A percentile compares a stretch with the other conserved stretches of the same genome.
phyloP scores from a whole-genome alignment of 2,888 invertebrate genomes.

The Tuberolachnus salignus region DNA sequence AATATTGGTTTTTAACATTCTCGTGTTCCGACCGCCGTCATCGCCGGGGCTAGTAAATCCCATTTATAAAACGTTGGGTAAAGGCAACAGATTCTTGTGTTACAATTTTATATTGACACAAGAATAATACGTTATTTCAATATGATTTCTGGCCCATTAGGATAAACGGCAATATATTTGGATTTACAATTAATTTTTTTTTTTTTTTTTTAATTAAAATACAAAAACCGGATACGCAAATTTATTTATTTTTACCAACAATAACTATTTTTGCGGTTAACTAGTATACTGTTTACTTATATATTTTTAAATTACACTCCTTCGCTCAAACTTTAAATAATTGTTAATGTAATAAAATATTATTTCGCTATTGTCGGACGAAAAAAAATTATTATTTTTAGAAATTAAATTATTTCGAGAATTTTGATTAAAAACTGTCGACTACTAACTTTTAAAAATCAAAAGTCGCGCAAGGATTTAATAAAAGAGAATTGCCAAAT shows the following conservation, averaged over 20 bases:
- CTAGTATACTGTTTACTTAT: too few species aligned
- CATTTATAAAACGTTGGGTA: conserved; percentile 44
- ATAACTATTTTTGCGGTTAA: too few species aligned
- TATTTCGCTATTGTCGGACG: too few species aligned
- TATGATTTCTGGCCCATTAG: not conserved
- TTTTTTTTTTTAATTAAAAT: conserved; percentile 6
- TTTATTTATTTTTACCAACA: not conserved
- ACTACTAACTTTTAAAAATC: too few species aligned
- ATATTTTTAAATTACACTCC: too few species aligned
- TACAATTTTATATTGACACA: conserved; percentile 23
- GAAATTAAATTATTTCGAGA: too few species aligned
- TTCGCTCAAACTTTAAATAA: too few species aligned
- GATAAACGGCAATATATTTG: conserved; percentile 19
- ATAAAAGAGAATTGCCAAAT: too few species aligned
- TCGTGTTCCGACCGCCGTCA: conserved; percentile 22
- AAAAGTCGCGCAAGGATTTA: too few species aligned
- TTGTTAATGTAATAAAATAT: too few species aligned
- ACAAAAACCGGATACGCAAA: not conserved
- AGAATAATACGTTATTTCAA: conserved; percentile 29
- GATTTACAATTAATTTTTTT: not conserved
- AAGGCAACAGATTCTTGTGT: conserved; percentile 22
- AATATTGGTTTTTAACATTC: conserved; percentile 56
- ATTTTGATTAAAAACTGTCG: too few species aligned
- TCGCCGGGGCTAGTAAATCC: conserved; percentile 13
- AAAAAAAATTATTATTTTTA: too few species aligned